Percentiles rank a stretch among this genome's conserved stretches.
These are phyloP conservation scores for Prunella strophiata DNA, from an alignment of 2,797 vertebrate genomes.

Conservation along the genomic window DNA sequence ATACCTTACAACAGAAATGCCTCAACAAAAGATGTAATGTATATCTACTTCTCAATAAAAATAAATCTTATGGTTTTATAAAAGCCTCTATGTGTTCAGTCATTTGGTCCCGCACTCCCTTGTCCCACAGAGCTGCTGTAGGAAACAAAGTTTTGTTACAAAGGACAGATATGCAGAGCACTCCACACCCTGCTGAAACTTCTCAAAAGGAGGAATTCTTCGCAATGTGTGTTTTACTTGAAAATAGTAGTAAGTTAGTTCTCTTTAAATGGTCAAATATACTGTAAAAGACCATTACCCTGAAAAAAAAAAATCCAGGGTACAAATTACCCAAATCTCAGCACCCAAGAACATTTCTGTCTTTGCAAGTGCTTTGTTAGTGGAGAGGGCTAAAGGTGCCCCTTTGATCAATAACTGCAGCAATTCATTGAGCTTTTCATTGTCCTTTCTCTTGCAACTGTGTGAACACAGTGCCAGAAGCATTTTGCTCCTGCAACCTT, in stretches of 20 bases:
- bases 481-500: not conserved
- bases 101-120: not conserved
- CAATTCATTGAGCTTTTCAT: fast-evolving
- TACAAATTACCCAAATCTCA: not conserved
- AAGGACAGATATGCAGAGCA: not conserved
- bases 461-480: not conserved
- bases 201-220: not conserved
- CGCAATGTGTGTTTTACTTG: not conserved
- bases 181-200: not conserved
- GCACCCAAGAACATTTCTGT: not conserved
- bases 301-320: too few relatives aligned
- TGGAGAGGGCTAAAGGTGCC: not conserved
- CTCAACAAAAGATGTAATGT: not conserved
- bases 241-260: not conserved
- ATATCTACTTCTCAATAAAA: not conserved
- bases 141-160: not conserved
- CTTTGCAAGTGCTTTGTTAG: not conserved
- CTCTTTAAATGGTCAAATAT: not conserved
- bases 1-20: not conserved
- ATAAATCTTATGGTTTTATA: not conserved
- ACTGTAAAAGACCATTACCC: not conserved
- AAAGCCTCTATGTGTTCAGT: not conserved
- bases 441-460: not conserved
- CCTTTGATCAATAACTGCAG: not conserved
- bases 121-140: not conserved